Base-by-base conservation (phyloP, 2,888 invertebrate genomes). In the Spodoptera exigua region DNA sequence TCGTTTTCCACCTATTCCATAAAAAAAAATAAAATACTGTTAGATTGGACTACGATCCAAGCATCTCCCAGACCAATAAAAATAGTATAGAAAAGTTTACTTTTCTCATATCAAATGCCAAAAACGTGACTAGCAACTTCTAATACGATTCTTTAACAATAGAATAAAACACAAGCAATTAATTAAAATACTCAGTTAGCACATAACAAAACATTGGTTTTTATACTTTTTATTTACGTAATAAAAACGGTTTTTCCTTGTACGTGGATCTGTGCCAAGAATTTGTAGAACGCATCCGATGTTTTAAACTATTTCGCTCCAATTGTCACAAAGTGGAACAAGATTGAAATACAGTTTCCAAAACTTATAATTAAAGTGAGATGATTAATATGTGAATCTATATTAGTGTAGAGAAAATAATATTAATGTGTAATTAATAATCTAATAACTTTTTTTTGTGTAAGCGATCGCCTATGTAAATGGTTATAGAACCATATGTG, bases 321-420 rank as follows among this genome's bases (percentile, higher is more conserved):
- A 56, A 77, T 76, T 79, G 70, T 76, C 78, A 71, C 60, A 64
- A 80, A 67, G 65, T 72, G 49, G 75, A 47, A 55, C 61, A 70
- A 46, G 49, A 78, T 75, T 61, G 59, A 73, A 59, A 70, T 60
- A 61, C 27, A 47, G 60, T 16, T 47, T 52, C 1, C 48, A 52
- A 55, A 32, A 32, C 54, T 37, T 60, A 64, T 48, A 49, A n/a
- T n/a, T n/a, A n/a, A 40, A 51, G 32, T 40, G 16, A 12, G 32
- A 1, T 47, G 34, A 11, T 36, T 12, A 41, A 55, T 37, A 14
- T 12, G 12, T 44, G 12, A n/a, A 27, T 27, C 9, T 27, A 27
- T 27, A 27, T 27, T 27, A 27, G 27, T 27, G 27, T 9, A 27
- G 9, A 27, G 5, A 9, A 9, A 27, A 27, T 27, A 27, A 9